Evolutionary conservation across 2,888 invertebrate species (phyloP).

Genomic region (Diabrotica balteata): DNA sequence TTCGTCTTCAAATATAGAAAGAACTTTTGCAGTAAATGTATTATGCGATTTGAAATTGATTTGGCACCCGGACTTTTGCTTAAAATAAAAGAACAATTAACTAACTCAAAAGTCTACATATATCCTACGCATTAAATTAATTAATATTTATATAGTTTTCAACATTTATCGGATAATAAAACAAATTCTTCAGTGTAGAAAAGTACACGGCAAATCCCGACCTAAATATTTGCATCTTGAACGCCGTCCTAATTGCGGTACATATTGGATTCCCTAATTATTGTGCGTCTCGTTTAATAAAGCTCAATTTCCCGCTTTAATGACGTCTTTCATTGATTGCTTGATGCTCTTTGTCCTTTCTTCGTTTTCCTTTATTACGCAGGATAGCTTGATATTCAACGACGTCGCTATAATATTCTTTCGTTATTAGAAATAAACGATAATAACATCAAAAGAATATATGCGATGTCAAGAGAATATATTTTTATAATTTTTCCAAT

Average conservation of each 20-base stretch:
- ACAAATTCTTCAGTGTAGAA: conserved; percentile 14
- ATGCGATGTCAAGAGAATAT: no score
- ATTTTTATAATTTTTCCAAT: no score
- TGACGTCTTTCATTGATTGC: conserved; percentile 44
- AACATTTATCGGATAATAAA: not conserved
- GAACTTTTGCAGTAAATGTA: no score
- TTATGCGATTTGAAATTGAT: no score
- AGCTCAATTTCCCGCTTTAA: conserved; percentile 43
- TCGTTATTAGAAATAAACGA: no score
- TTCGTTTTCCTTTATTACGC: conserved; percentile 41
- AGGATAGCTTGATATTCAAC: conserved; percentile 45
- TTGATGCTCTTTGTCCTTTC: conserved; percentile 38
- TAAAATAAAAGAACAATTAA: no score
- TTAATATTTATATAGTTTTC: no score
- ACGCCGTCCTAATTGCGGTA: conserved; percentile 42
- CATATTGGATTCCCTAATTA: conserved; percentile 47
- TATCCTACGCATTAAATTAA: not conserved
- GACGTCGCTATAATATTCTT: not conserved
- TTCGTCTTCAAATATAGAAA: no score
- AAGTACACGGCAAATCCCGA: conserved; percentile 25
- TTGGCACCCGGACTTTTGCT: no score
- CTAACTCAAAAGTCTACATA: no score
- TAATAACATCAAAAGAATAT: no score
- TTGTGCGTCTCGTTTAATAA: conserved; percentile 43
- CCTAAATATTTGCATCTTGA: conserved; percentile 38